Evolutionary conservation across 2,113 vertebrate genomes (phyloP), one percentile per base, ranked within the genome.

Genomic region (Pygoscelis antarcticus): DNA sequence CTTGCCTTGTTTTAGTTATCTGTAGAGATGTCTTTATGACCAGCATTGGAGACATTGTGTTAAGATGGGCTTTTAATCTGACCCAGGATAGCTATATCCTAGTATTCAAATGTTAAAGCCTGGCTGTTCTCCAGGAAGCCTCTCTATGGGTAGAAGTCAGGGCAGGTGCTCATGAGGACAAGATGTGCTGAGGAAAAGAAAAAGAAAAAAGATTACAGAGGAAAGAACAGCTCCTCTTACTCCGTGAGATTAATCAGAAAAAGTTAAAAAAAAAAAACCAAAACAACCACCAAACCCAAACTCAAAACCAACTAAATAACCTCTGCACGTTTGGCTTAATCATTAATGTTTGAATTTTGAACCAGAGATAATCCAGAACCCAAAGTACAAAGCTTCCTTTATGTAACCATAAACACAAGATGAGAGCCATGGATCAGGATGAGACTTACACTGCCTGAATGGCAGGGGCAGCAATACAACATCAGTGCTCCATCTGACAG

Each of bases 191-290:
- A 74, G 21, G 34, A n/a, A 52, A n/a, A 72, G 6, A 58, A 19
- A 10, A 19, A 22, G 15, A 6, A 54, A 4, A 65, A 30, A 26
- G 0, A n/a, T 27, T 11, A 26, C 9, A 7, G 14, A 51, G 9
- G 29, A 54, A 40, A 64, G 16, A 85, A 51, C 54, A 69, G 27
- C 18, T 87, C 9, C 46, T 25, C 21, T 82, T 78, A 57, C 4
- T 74, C 13, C 16, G 9, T 0, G 4, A 42, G 27, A 87, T 66
- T 26, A 57, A 69, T 16, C 9, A n/a, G 36, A 29, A 66, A 54
- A 88, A 75, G 18, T 18, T 21, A 9, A 60, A 69, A 54, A 51
- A 38, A 38, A 14, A 9, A 34, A 21, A 46, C 3, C 42, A 42
- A 42, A 54, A 32, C 7, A 9, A 6, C 42, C 42, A 42, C 15